A percentile compares a stretch with the other conserved stretches of the same genome.
These are phyloP conservation scores for Chrysoperla carnea DNA, from an alignment of 1,140 invertebrate genomes.

Conservation along the genomic window DNA sequence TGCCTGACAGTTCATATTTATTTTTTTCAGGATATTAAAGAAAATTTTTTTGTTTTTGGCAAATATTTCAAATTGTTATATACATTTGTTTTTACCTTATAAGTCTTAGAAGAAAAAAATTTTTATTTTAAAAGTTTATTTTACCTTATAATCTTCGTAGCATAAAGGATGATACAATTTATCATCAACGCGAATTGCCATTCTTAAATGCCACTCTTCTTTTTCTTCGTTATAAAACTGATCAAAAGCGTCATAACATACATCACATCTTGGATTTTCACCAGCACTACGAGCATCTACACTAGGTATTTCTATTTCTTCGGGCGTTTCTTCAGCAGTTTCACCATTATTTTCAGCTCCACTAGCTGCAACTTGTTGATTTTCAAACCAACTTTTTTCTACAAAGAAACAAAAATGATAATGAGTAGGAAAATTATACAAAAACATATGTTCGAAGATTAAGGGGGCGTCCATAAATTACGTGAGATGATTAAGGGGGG, in stretches of 20 bases:
- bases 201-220: slow-evolving; percentile 87
- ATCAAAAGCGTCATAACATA: slow-evolving; percentile 83
- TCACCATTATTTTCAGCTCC: slow-evolving; percentile 21
- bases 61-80: too few relatives aligned
- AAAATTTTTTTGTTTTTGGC: too few relatives aligned
- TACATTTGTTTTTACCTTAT: too few relatives aligned
- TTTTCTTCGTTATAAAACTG: slow-evolving; percentile 89
- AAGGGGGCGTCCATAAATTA: too few relatives aligned
- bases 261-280: slow-evolving; percentile 51
- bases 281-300: slow-evolving; percentile 36
- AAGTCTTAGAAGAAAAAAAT: too few relatives aligned
- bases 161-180: slow-evolving; percentile 82
- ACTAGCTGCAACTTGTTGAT: slow-evolving; percentile 35
- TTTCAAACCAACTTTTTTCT: slow-evolving; percentile 82
- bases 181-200: slow-evolving; percentile 59
- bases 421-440: too few relatives aligned
- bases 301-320: slow-evolving; percentile 35
- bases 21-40: too few relatives aligned
- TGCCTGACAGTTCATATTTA: too few relatives aligned
- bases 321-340: slow-evolving; percentile 24
- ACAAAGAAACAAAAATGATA: slow-evolving; percentile 11
- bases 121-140: too few relatives aligned
- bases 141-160: slow-evolving; percentile 73
- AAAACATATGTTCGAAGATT: too few relatives aligned
- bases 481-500: too few relatives aligned